Conservation (phyloP, 2,113 vertebrate genomes). For the Chaetops frenatus region DNA sequence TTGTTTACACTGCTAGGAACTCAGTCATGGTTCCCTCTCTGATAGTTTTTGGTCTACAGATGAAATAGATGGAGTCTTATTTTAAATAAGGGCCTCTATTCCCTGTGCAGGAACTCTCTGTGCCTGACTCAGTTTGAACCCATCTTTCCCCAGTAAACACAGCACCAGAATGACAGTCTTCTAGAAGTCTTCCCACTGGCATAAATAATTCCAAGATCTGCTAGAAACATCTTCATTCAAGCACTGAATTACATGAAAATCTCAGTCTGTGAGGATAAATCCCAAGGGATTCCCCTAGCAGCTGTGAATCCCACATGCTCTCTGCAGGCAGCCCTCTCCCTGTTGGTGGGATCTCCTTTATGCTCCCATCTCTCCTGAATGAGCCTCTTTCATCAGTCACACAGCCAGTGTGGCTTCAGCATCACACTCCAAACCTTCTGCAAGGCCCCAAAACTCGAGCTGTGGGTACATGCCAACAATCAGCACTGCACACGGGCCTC, state of each 20-base stretch:
- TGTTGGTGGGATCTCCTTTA: not conserved
- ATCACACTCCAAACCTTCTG: not conserved
- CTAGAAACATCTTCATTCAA: not conserved
- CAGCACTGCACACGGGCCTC: not conserved
- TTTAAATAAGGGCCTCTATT: not conserved
- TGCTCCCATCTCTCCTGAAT: not conserved
- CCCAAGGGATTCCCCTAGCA: not conserved
- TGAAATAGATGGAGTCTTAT: not conserved
- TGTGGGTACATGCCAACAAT: not conserved
- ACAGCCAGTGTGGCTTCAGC: not conserved
- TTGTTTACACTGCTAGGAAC: not conserved
- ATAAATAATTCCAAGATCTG: not conserved
- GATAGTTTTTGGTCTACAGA: not conserved
- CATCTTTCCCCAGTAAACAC: not conserved
- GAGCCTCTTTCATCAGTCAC: not conserved
- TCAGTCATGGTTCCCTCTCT: not conserved
- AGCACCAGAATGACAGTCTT: not conserved
- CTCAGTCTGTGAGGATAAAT: not conserved
- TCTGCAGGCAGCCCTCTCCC: not conserved
- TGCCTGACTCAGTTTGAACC: not conserved
- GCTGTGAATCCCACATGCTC: not conserved
- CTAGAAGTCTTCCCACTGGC: not conserved
- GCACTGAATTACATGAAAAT: not conserved
- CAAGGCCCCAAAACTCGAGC: rapidly evolving
- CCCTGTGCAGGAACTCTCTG: not conserved